Base-by-base conservation (phyloP, 2,113 vertebrate genomes). In the sheep (Ovis aries) region DNA sequence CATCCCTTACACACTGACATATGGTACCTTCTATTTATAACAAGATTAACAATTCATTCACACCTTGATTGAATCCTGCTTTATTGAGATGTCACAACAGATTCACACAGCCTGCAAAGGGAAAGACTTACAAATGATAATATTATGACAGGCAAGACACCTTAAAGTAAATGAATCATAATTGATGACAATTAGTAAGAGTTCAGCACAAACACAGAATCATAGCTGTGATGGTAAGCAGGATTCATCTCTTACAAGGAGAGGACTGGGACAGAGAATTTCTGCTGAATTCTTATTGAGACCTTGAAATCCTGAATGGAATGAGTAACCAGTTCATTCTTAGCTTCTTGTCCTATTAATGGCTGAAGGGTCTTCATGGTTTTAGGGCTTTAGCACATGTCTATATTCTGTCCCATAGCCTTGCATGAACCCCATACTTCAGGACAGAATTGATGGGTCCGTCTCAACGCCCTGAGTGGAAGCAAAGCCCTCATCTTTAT, bases 71-170 rank as follows among this genome's bases (percentile, higher is more conserved):
- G 98, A 99, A 98, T 99, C 95, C 98, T 27, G 33, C 98, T 98
- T 99, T 99, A 99, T 99, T 99, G 99, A 99, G 99, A 99, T 99
- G 99, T 99, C 99, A 99, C 97, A 98, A 98, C 98, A 98, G 97
- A 98, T 98, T 98, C 98, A 97, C 98, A 92, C 96, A 97, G 98
- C 57, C 98, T 98, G 98, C 98, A 98, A 98, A 98, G 97, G 97
- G 97, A 98, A 98, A 98, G 98, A 97, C 98, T 98, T 98, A 98
- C 92, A 98, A 98, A 99, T 98, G 98, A 98, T 99, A 99, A 99
- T 98, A 98, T 99, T 99, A 98, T 99, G 99, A 99, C 98, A 99
- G 97, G 97, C 85, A 98, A 98, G 98, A 98, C 98, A 98, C 98
- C 98, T 97, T 98, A 98, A 98, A 98, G 98, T 98, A 99, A 99